These are phyloP conservation scores for Emydoidea blandingii DNA, from an alignment of 2,797 vertebrate genomes.

Conservation along the genomic window DNA sequence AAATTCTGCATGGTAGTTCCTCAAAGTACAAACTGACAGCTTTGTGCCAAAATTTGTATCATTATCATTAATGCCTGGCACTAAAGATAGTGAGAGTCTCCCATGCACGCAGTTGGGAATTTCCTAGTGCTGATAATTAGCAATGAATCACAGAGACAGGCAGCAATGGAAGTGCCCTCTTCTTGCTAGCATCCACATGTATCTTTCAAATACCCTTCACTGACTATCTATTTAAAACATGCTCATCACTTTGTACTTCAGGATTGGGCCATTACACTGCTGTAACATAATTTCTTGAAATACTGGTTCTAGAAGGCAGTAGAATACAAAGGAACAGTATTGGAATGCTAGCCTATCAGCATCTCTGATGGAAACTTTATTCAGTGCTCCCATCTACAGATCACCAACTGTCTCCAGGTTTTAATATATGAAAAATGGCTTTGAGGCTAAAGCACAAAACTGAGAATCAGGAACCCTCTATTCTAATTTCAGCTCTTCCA, in stretches of 20 bases:
- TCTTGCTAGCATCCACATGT: background rate
- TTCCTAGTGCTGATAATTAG: slow-evolving; percentile 35
- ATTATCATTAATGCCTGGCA: slow-evolving; percentile 62
- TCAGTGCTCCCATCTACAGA: background rate
- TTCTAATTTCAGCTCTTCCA: background rate
- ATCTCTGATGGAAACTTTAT: background rate
- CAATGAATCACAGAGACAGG: slow-evolving; percentile 59
- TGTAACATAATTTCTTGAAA: slow-evolving; percentile 22
- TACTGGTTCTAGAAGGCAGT: slow-evolving; percentile 15
- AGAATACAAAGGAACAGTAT: slow-evolving; percentile 28
- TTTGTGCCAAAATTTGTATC: slow-evolving; percentile 50
- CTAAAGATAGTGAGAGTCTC: slow-evolving; percentile 2
- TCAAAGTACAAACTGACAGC: slow-evolving; percentile 33
- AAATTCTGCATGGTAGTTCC: slow-evolving; percentile 46
- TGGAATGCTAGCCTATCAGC: background rate
- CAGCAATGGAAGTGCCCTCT: slow-evolving; percentile 21
- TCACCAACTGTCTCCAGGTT: background rate
- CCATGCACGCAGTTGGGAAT: slow-evolving; percentile 52
- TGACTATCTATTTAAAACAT: background rate
- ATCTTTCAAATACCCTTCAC: slow-evolving; percentile 36
- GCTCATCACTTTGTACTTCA: background rate
- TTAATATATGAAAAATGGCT: slow-evolving; percentile 1
- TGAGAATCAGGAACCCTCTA: background rate
- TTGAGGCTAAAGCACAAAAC: background rate
- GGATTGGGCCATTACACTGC: background rate